Percentiles rank a stretch among this genome's conserved stretches.
Conservation (phyloP, 2,888 invertebrate species). For the Ennomos fuscantarius region DNA sequence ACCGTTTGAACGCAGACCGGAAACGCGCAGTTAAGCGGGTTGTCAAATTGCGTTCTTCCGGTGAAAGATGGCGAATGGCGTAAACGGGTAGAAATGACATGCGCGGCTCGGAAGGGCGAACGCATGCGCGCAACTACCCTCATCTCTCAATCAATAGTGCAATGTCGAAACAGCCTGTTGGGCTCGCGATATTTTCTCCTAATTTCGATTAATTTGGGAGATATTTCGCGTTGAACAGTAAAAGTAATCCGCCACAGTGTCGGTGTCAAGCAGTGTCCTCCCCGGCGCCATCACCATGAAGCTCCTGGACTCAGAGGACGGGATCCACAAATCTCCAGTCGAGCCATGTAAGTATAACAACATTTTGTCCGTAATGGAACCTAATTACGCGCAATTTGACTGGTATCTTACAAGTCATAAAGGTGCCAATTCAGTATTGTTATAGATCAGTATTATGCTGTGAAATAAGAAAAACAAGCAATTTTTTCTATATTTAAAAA, state of each 20-base stretch:
- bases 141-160: conserved; percentile 73
- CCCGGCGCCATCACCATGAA: conserved; percentile 78
- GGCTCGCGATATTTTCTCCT: conserved; percentile 63
- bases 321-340: conserved; percentile 85
- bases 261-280: conserved; percentile 75
- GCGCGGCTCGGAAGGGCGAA: conserved; percentile 40
- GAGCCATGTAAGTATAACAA: conserved; percentile 73
- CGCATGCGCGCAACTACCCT: conserved; percentile 68
- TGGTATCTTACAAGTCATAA: neutral
- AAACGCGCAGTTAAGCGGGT: conserved; percentile 48
- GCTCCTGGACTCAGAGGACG: conserved; percentile 83
- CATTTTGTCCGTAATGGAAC: conserved; percentile 32
- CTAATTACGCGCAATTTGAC: conserved; percentile 40
- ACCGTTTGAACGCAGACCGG: conserved; percentile 42
- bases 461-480: no score
- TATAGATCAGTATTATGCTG: neutral
- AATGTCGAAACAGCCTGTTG: conserved; percentile 79
- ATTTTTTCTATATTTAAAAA: no score
- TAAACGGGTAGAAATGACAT: conserved; percentile 29
- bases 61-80: conserved; percentile 46
- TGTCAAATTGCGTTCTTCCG: conserved; percentile 79
- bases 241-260: conserved; percentile 69
- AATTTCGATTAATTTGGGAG: conserved; percentile 51
- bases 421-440: neutral
- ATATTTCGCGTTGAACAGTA: conserved; percentile 55